Conservation (phyloP, 2,113 vertebrate species). For the Salvelinus fontinalis region DNA sequence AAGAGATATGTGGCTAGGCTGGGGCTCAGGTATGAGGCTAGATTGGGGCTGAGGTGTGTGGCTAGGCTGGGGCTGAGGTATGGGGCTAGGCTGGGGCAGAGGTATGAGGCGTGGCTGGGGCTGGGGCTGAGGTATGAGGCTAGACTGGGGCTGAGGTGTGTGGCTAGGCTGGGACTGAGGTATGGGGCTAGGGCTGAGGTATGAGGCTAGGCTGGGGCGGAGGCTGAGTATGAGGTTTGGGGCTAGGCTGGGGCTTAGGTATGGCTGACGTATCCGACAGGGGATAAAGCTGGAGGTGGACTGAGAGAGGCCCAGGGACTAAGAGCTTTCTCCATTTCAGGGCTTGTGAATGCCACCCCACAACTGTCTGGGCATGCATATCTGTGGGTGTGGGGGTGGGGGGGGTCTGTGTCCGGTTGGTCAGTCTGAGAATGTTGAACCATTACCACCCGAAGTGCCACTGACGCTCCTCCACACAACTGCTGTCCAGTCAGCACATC, state of each 20-base stretch:
- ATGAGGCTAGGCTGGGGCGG: background rate
- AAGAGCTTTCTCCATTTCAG: too few species aligned
- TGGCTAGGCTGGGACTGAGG: background rate
- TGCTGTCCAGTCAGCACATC: conserved; percentile 52
- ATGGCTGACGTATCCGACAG: too few species aligned
- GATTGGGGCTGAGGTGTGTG: background rate
- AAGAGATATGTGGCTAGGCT: conserved; percentile 6
- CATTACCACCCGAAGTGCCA: conserved; percentile 41
- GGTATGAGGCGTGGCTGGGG: too few species aligned
- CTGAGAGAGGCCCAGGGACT: too few species aligned
- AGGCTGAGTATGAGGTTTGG: conserved; percentile 1
- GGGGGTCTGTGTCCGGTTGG: conserved; percentile 50
- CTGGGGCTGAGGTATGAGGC: conserved; percentile 32
- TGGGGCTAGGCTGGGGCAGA: background rate
- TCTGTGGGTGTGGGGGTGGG: too few species aligned
- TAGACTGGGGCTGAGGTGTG: background rate
- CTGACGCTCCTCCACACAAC: conserved; percentile 57
- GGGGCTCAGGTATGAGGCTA: conserved; percentile 1
- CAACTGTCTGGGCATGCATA: conserved; percentile 48
- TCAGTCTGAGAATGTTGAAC: conserved; percentile 53
- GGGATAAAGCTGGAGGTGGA: too few species aligned
- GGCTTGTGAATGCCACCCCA: conserved; percentile 31
- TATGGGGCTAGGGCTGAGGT: background rate
- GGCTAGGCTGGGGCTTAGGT: conserved; percentile 20
- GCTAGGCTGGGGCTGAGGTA: background rate